Base-by-base conservation (phyloP, 2,888 invertebrate species). In the Philaethria dido region DNA sequence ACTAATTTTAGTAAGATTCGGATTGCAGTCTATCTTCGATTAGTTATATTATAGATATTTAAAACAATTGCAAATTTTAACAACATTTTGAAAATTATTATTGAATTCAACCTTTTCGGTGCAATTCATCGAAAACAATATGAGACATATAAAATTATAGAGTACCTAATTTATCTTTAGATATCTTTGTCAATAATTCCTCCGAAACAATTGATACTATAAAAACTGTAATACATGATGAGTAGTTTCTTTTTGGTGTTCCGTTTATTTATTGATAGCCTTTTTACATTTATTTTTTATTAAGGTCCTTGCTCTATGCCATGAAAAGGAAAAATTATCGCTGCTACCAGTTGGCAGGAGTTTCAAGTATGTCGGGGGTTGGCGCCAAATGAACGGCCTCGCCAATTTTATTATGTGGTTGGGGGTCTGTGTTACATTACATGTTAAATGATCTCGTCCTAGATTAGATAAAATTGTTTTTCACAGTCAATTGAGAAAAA, bases 391-490 rank as follows among this genome's bases (percentile, higher is more conserved):
- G 62, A 69, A 59, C 72, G 75, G 72, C 74, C 74, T 77, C 79
- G 86, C 81, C 81, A 83, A 80, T 72, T 78, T 74, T 75, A 78
- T 81, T 81, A 80, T 79, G 81, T 82, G 79, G 76, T 79, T 52
- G 42, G 62, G 62, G 62, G 62, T 55, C 64, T 57, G 57, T 50
- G 55, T 52, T 61, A 67, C 64, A 62, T 42, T 44, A 44, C 47
- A 45, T 45, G 29, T 47, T 55, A 66, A 57, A 66, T 66, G 52
- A 62, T 66, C 50, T 50, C 48, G 57, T 50, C 57, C 66, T 62
- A 66, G 45, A 66, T 62, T 44, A 62, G 36, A 66, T 65, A 13
- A 50, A n/a, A 64, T 47, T 55, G 25, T 62, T 36, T 33, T 62
- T 25, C 52, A 33, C 18, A 52, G 8, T 22, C n/a, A 29, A 50